phyloP scores from a whole-genome alignment of 2,888 invertebrate genomes.

The Apoderus coryli region DNA sequence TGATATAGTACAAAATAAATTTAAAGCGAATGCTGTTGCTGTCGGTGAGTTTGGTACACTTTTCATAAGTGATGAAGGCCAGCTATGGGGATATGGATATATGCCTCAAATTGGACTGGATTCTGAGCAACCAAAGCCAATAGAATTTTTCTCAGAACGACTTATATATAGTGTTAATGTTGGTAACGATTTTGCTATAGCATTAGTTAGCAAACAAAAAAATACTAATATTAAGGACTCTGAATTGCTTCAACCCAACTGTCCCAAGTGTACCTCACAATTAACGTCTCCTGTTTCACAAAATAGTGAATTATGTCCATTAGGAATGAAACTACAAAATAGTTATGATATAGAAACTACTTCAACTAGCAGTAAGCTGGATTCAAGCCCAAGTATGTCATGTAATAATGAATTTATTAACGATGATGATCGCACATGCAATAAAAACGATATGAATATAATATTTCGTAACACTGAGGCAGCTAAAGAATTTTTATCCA shows the following conservation, averaged over 20 bases:
- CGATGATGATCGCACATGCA: constrained; percentile 24
- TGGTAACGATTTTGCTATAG: constrained; percentile 64
- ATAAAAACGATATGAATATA: constrained; percentile 35
- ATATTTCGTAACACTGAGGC: constrained; percentile 67
- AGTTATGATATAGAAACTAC: constrained; percentile 29
- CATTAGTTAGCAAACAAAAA: constrained; percentile 48
- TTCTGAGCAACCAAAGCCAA: constrained; percentile 43
- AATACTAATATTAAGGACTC: constrained; percentile 36
- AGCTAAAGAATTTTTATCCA: constrained; percentile 59
- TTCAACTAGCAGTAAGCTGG: constrained; percentile 25
- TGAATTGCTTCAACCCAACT: constrained; percentile 46
- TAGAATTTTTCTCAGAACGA: constrained; percentile 53
- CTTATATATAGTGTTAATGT: constrained; percentile 55
- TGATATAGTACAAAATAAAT: constrained; percentile 41
- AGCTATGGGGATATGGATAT: constrained; percentile 53
- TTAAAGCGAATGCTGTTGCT: constrained; percentile 46
- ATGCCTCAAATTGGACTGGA: constrained; percentile 53
- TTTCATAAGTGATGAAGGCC: constrained; percentile 49
- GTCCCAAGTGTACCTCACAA: constrained; percentile 47
- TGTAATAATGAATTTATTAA: constrained; percentile 14
- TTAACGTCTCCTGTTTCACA: constrained; percentile 43
- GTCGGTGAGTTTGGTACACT: constrained; percentile 47
- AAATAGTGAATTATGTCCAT: constrained; percentile 48
- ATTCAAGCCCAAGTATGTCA: constrained; percentile 19
- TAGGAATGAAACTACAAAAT: constrained; percentile 41